Evolutionary conservation across 2,888 invertebrate genomes (phyloP), one percentile per base, ranked within the genome.

Genomic region (Ormia ochracea): DNA sequence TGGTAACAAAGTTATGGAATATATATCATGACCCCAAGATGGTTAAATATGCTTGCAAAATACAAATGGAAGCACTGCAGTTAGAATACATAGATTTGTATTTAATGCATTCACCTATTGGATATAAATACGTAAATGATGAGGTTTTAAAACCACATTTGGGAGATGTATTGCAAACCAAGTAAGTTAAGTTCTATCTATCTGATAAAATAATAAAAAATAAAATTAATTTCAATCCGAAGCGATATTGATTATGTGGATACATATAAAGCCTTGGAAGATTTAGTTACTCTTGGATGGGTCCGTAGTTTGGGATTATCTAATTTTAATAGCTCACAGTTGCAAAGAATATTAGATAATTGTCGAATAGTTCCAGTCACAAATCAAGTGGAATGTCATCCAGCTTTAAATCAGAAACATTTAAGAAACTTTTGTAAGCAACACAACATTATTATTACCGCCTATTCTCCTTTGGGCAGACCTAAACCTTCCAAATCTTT

Each of bases 101-200:
- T 85, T 89, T 96, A 33, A 94, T 96, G 78, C 96, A 96, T 86
- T 94, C 94, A 91, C 96, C 96, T 0, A 92, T 94, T 87, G 94
- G 93, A 0, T 94, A 93, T 82, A 90, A 83, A 80, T 91, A 86
- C 78, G 81, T 84, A 1, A 81, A 84, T 31, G 88, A 88, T 75
- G 79, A 83, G 0, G 84, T 83, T 9, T 59, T 87, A 26, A 85
- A 83, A 79, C 85, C 85, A 0, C 82, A 84, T 45, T 68, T 73
- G 3, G 70, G 76, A 4, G 84, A 82, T 3, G 70, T 81, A 70
- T 69, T 87, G 14, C 82, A 83, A 73, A 81, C 85, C 31, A 85
- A 83, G 87, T 86, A 80, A 78, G 83, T 83, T 19, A 17, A n/a
- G 58, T 26, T 33, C 21, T 23, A 36, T 19, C 36, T n/a, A 50